These are phyloP conservation scores for Scaptodrosophila lebanonensis DNA, from an alignment of 1,140 invertebrate genomes.

Conservation along the genomic window DNA sequence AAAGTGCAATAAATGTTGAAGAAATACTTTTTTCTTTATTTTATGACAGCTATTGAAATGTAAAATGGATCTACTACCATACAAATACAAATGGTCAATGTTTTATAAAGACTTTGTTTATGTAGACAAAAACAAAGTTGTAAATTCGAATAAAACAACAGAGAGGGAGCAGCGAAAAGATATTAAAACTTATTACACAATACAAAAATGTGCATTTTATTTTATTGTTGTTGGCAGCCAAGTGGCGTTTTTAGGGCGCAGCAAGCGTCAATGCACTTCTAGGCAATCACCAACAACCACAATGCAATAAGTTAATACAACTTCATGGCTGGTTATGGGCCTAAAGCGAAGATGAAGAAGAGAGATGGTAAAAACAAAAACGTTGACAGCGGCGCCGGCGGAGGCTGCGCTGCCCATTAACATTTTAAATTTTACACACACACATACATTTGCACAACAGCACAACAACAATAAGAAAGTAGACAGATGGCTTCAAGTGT, in stretches of 20 bases:
- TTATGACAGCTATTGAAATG: slow-evolving; percentile 2
- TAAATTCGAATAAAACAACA: slow-evolving; percentile 1
- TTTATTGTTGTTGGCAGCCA: neutral
- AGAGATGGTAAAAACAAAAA: neutral
- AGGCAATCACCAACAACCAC: slow-evolving; percentile 6
- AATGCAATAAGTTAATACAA: slow-evolving; percentile 6
- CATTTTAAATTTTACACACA: too few species aligned
- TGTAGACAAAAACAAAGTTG: slow-evolving; percentile 11
- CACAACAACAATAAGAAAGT: too few species aligned
- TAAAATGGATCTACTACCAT: too few species aligned
- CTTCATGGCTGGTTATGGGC: too few species aligned
- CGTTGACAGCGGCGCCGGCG: too few species aligned
- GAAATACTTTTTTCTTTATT: too few species aligned
- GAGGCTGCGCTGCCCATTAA: neutral
- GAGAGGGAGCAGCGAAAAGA: neutral
- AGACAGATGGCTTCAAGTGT: too few species aligned
- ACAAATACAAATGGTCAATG: too few species aligned
- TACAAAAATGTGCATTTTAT: slow-evolving; percentile 8
- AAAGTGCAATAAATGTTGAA: slow-evolving; percentile 3
- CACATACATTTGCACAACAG: too few species aligned
- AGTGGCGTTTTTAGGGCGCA: too few species aligned
- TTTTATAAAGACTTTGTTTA: too few species aligned
- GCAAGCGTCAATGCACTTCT: slow-evolving; percentile 10
- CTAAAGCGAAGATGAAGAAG: too few species aligned
- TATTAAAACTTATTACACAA: slow-evolving; percentile 28